These are phyloP conservation scores for Corythucha ciliata DNA, from an alignment of 2,888 invertebrate genomes.

Conservation along the genomic window DNA sequence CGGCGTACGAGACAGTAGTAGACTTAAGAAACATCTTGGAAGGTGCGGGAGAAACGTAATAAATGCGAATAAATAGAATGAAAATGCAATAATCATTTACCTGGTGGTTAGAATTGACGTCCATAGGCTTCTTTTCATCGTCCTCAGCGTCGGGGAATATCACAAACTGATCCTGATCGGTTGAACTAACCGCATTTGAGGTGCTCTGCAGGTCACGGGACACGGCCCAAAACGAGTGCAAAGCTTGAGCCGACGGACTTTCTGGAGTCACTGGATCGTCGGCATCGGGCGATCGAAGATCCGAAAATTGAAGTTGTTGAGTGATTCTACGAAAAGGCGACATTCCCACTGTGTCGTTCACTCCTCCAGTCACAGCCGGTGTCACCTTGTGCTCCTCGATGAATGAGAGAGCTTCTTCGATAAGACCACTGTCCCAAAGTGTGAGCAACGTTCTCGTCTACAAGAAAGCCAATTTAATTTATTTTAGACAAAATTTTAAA, in stretches of 20 bases:
- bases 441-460: constrained; percentile 64
- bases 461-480: constrained; percentile 22
- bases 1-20: no score
- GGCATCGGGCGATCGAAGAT: constrained; percentile 61
- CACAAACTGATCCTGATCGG: constrained; percentile 47
- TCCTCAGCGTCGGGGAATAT: constrained; percentile 51
- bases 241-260: constrained; percentile 42
- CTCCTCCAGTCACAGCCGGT: constrained; percentile 26
- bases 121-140: constrained; percentile 35
- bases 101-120: constrained; percentile 33
- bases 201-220: constrained; percentile 12
- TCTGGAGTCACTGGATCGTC: constrained; percentile 61
- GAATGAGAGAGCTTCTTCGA: constrained; percentile 75
- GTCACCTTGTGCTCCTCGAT: constrained; percentile 65
- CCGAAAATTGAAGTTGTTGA: constrained; percentile 60
- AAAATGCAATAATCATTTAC: no score
- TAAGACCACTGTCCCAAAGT: constrained; percentile 75
- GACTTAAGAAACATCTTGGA: no score
- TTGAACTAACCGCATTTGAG: no score
- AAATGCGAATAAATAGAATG: no score
- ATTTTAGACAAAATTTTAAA: no score
- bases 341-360: constrained; percentile 42
- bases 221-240: constrained; percentile 35
- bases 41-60: no score
- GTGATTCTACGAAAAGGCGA: constrained; percentile 69